Base-by-base conservation (phyloP, 2,797 vertebrate species). In the Thunnus albacares region DNA sequence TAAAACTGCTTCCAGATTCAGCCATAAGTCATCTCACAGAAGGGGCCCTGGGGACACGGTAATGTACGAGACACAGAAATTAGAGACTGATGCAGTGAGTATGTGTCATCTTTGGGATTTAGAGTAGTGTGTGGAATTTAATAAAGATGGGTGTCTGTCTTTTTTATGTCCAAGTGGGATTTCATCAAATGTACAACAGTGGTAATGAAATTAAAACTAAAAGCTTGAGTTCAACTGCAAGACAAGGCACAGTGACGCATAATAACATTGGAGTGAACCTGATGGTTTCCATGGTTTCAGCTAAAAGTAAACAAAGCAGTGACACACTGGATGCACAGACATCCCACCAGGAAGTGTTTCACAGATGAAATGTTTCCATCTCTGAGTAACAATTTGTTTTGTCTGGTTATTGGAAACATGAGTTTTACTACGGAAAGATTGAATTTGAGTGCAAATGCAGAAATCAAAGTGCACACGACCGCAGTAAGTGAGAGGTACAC, bases 51-150 rank as follows among this genome's bases (percentile, higher is more conserved):
- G 81, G 82, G 69, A 65, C 69, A 68, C 15, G 35, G 71, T 79
- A 81, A 82, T 71, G 67, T 67, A 43, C 64, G 43, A 87, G 57
- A 80, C 55, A 12, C 60, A 81, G 53, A 74, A 69, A 82, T 30
- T 0, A 0, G 38, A 79, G 75, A 89, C 80, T 76, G 70, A 83
- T 82, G 74, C 51, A 59, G 26, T 67, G 63, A 80, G 85, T 83
- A 86, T 52, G 49, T 78, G 82, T 77, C 78, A 83, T 80, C 51
- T 70, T 72, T 77, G 64, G 80, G 79, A 88, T 84, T 80, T 63
- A 77, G 47, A 58, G 64, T 85, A 30, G 55, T 73, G 73, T 76
- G 62, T 24, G 28, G 74, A 83, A 68, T 83, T 79, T 62, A 84
- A 86, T 81, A 75, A 86, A 75, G 47, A 74, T 57, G 65, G n/a